Evolutionary conservation across 2,113 vertebrate genomes (phyloP).

Genomic region (Collichthys lucidus): DNA sequence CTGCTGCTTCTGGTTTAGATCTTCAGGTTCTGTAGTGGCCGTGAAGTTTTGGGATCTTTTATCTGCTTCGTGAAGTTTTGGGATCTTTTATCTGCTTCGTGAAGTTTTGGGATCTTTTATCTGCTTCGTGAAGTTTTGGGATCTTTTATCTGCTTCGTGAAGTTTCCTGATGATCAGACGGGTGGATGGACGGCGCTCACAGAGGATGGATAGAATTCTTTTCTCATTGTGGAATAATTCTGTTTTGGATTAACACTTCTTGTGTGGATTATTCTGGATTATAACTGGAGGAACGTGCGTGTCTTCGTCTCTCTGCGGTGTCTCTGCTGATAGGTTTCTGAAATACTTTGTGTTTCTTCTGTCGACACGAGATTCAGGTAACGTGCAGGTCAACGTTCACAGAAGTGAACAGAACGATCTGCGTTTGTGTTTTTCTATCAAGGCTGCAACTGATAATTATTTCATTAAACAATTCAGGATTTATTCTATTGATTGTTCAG

Average conservation of each 20-base stretch:
- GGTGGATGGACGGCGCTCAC: neutral
- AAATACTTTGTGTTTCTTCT: neutral
- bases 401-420: neutral
- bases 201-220: neutral
- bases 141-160: neutral
- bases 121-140: too few relatives aligned
- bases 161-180: neutral
- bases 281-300: neutral
- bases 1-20: neutral
- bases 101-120: too few relatives aligned
- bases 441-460: neutral
- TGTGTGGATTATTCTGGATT: neutral
- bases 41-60: neutral
- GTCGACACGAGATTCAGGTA: neutral
- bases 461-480: neutral
- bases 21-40: neutral
- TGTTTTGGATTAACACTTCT: neutral
- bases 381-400: neutral
- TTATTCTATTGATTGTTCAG: neutral
- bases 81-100: neutral
- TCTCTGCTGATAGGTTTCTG: constrained; percentile 21
- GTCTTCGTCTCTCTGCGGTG: neutral
- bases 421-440: neutral
- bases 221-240: neutral
- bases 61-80: too few relatives aligned